Evolutionary conservation across 64 coral and sea anemone genomes (phyloP), one percentile per base, ranked within the genome.

Genomic region (Stichodactyla helianthus): DNA sequence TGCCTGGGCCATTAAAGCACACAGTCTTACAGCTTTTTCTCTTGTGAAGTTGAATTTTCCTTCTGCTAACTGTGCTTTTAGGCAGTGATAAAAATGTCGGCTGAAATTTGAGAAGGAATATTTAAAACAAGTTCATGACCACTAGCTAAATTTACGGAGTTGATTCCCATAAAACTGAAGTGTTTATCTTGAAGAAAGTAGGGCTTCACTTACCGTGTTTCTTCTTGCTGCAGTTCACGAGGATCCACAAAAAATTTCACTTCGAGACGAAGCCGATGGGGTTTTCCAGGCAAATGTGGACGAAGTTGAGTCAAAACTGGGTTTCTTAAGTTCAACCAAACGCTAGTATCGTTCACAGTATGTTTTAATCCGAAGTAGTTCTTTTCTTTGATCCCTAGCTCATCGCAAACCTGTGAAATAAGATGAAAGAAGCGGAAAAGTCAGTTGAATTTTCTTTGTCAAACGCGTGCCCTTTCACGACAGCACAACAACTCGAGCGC

Each of bases 141-240:
- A 74, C 2, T 31, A 31, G 10, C 55, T 9, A 4, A 10, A 31
- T 74, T 11, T n/a, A 74, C 7, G 0, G 26, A 74, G 68, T 8
- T 35, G 4, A 26, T 31, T 11, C 22, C 8, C 25, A 13, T 5
- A 23, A 26, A 10, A 9, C 12, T 26, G 12, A 74, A 28, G 22
- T 6, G 23, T 26, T 74, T 74, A 31, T 74, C 68, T 74, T 31
- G n/a, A 74, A 25, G 7, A 31, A 74, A 74, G 25, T 74, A 74
- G 27, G 68, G 68, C 8, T 74, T 74, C 13, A 11, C 55, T 68
- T 77, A 99, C 97, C 97, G 90, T 61, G 97, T 99, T 87, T 92
- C 88, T 86, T 99, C 97, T 83, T 99, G 97, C 54, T 99, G 97
- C 67, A 99, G 93, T 99, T 99, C 97, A 83, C 94, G 90, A 12